phyloP scores from a whole-genome alignment of 1,140 invertebrate genomes.

The Drosophila seguyi region DNA sequence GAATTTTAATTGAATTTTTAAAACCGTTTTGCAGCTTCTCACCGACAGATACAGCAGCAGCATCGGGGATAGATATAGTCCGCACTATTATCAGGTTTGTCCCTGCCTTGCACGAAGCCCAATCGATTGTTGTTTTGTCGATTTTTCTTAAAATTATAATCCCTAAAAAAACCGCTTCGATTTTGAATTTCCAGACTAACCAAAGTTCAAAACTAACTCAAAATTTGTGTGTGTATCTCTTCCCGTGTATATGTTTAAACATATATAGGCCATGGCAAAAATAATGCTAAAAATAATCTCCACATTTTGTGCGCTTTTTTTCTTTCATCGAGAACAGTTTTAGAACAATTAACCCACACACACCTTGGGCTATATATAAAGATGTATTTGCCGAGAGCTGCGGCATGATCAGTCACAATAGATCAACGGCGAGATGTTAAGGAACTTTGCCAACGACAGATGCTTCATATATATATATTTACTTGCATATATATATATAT shows the following conservation, averaged over 20 bases:
- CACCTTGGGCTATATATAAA: slow-evolving; percentile 24
- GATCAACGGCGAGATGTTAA: slow-evolving; percentile 67
- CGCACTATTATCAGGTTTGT: slow-evolving; percentile 82
- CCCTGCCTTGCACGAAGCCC: slow-evolving; percentile 6
- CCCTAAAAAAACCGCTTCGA: neutral
- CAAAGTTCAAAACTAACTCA: slow-evolving; percentile 12
- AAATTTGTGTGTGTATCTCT: slow-evolving; percentile 6
- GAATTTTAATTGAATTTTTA: slow-evolving; percentile 1
- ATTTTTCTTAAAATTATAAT: neutral
- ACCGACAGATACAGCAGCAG: slow-evolving; percentile 80
- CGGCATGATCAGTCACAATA: slow-evolving; percentile 64
- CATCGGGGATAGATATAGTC: slow-evolving; percentile 82
- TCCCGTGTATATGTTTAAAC: neutral
- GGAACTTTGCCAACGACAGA: slow-evolving; percentile 58
- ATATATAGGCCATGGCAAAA: slow-evolving; percentile 15
- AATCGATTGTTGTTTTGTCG: neutral
- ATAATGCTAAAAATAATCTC: slow-evolving; percentile 42
- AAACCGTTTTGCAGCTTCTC: slow-evolving; percentile 64
- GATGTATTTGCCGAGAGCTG: slow-evolving; percentile 12
- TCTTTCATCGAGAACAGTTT: slow-evolving; percentile 24
- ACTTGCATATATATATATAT: slow-evolving; percentile 1
- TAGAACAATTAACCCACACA: slow-evolving; percentile 58
- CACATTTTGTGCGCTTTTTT: slow-evolving; percentile 30
- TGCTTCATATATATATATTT: slow-evolving; percentile 10
- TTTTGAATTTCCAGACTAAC: slow-evolving; percentile 9